Evolutionary conservation across 2,113 vertebrate species (phyloP).

Genomic region (Peromyscus californicus): DNA sequence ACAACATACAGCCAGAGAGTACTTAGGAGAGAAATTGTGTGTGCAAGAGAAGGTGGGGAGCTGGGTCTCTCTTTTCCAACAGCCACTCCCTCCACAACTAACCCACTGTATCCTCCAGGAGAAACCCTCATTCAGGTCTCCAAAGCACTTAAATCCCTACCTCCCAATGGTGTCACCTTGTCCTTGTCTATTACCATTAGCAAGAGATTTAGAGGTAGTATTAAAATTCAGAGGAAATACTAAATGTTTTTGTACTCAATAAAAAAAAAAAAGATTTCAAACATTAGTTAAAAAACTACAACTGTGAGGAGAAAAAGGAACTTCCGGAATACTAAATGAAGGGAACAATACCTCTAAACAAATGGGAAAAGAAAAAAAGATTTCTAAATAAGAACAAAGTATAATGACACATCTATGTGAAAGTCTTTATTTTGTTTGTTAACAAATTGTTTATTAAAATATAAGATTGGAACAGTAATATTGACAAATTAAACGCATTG

Average conservation of each 20-base stretch:
- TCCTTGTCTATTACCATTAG: not conserved
- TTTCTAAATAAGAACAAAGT: not conserved
- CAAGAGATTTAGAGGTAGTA: not conserved
- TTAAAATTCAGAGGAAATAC: not conserved
- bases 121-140: not conserved
- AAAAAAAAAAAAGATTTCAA: not conserved
- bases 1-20: not conserved
- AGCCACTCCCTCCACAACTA: not conserved
- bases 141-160: not conserved
- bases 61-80: not conserved
- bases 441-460: not conserved
- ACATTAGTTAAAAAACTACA: not conserved
- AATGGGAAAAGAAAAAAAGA: not conserved
- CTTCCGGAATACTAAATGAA: not conserved
- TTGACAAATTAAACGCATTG: not conserved
- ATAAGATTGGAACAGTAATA: not conserved
- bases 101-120: not conserved
- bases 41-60: not conserved
- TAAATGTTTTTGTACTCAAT: not conserved
- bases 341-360: not conserved
- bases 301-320: not conserved
- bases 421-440: not conserved
- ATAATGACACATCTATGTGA: not conserved
- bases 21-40: fast-evolving
- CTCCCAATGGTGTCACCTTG: not conserved